phyloP scores from a whole-genome alignment of 2,113 vertebrate species.

The Dasyurus viverrinus region DNA sequence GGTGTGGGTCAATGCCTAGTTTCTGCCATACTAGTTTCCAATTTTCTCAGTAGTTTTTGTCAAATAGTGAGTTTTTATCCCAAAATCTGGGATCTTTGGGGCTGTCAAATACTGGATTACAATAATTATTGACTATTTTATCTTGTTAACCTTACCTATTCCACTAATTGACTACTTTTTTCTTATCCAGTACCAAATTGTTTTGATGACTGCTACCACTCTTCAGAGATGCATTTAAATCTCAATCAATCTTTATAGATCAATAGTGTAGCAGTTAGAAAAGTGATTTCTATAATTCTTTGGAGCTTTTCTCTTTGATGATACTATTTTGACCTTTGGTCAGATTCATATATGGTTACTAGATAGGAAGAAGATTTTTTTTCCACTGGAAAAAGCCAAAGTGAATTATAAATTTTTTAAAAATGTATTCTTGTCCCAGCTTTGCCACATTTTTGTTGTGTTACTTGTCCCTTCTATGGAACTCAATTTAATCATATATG shows the following conservation, averaged over 20 bases:
- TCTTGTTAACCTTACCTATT: no score
- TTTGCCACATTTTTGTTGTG: background rate
- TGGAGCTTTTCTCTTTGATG: background rate
- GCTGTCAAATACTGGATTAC: no score
- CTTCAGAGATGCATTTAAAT: slow-evolving; percentile 36
- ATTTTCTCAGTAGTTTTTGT: no score
- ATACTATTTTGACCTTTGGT: background rate
- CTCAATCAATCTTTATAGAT: slow-evolving; percentile 35
- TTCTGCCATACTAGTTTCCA: no score
- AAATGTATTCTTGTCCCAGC: background rate
- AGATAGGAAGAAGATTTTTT: background rate
- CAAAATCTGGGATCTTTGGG: no score
- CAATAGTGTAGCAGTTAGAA: background rate
- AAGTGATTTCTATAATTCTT: background rate
- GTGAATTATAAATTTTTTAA: background rate
- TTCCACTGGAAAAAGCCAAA: background rate
- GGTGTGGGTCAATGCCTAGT: no score
- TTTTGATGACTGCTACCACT: no score
- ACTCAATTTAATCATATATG: background rate
- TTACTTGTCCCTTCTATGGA: background rate
- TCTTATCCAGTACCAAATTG: no score
- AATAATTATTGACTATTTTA: no score
- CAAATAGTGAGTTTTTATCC: no score
- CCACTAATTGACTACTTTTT: no score
- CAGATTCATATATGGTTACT: background rate